These are phyloP conservation scores for Acleris sparsana DNA, from an alignment of 2,888 invertebrate genomes.

Conservation along the genomic window DNA sequence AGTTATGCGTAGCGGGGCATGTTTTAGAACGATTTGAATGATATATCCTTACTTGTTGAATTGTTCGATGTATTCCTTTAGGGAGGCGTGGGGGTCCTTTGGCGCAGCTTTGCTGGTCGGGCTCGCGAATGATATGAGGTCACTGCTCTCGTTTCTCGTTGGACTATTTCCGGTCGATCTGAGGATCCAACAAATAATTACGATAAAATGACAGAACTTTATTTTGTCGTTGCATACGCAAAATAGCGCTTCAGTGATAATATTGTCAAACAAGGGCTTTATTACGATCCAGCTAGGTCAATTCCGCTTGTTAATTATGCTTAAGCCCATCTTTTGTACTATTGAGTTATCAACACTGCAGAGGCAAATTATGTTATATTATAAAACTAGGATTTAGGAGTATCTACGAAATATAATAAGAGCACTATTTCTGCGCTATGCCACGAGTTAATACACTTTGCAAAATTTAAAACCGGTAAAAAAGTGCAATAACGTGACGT, in stretches of 20 bases:
- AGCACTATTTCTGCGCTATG: too few species aligned
- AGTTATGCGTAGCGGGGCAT: neutral
- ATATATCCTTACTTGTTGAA: slow-evolving; percentile 71
- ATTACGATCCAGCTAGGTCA: neutral
- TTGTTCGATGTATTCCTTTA: slow-evolving; percentile 85
- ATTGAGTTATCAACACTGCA: neutral
- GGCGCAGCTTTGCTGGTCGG: slow-evolving; percentile 81
- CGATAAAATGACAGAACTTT: neutral
- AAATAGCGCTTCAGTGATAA: neutral
- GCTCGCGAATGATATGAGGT: slow-evolving; percentile 89
- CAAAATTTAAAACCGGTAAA: neutral
- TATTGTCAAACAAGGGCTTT: neutral
- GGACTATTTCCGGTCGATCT: slow-evolving; percentile 76
- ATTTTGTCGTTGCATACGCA: too few species aligned
- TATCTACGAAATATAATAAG: too few species aligned
- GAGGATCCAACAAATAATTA: slow-evolving; percentile 32
- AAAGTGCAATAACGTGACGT: too few species aligned
- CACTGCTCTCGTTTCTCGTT: slow-evolving; percentile 74
- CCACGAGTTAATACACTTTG: too few species aligned
- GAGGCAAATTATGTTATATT: neutral
- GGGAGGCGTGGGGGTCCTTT: slow-evolving; percentile 76
- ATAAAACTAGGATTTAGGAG: too few species aligned
- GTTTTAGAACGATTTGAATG: slow-evolving; percentile 7
- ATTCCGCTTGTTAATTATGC: neutral
- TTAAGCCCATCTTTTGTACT: too few species aligned